Base-by-base conservation (phyloP, 1,140 invertebrate genomes). In the Grapholita molesta region DNA sequence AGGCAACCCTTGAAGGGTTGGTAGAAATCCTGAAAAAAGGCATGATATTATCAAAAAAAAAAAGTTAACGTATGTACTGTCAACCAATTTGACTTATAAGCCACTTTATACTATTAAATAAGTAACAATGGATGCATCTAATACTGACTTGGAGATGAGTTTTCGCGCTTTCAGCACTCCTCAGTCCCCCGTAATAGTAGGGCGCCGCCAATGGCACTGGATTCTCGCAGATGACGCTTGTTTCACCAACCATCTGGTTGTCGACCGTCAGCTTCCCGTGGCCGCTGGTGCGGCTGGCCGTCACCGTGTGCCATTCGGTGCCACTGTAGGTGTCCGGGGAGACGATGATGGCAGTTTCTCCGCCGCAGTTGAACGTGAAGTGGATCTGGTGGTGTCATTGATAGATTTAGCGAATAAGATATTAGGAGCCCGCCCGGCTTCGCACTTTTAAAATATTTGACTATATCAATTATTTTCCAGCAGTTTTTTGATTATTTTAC, bases 1-100 rank as follows among this genome's bases (percentile, higher is more conserved):
- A 99, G 91, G 85, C 99, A 99, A 21, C 98, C 99, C 75, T 94
- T 94, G 82, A 98, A 99, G 21, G 96, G 95, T 53, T 90, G 88
- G 74, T 91, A 91, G 78, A 86, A 89, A 30, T 82, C 80, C 89
- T 91, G 77, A 78, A 21, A 53, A 21, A 18, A 18, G 42, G 2
- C 8, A 6, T 18, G 5, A 21, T 21, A 48, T 48, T 48, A 21
- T n/a, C 8, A 21, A 7, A 7, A 30, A 30, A 7, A 30, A 4
- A 4, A 3, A 30, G 28, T 30, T n/a, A 30, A 30, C 28, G 7
- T 30, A 30, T 3, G 3, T 4, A 30, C 28, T 4, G 28, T 30
- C 7, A n/a, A n/a, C n/a, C n/a, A n/a, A n/a, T n/a, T n/a, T n/a
- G n/a, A n/a, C 35, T 5, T 1, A 38, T 2, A 38, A 8, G 6